Percentiles rank a stretch among this genome's conserved stretches.
These are phyloP conservation scores for Ginglymostoma cirratum DNA, from an alignment of 2,113 vertebrate species.

Conservation along the genomic window DNA sequence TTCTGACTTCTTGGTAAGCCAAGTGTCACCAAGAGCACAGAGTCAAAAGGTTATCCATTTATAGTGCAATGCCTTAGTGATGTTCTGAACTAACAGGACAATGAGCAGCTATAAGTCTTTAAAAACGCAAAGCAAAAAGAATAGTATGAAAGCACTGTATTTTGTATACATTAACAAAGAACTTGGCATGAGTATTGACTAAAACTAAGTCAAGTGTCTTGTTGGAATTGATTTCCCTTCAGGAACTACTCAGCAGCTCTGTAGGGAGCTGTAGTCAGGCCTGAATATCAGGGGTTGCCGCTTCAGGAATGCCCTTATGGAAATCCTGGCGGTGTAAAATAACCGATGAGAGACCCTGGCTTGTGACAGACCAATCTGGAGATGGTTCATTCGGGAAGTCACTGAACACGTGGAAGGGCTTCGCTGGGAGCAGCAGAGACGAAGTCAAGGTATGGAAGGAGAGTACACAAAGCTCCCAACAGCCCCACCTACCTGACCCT, in stretches of 20 bases:
- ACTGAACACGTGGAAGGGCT: too few species aligned
- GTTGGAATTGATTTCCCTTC: not conserved
- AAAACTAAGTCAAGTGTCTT: not conserved
- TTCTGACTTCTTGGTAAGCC: not conserved
- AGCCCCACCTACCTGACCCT: too few species aligned
- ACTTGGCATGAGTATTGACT: not conserved
- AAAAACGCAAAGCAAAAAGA: not conserved
- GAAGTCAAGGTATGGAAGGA: too few species aligned
- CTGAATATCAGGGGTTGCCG: not conserved
- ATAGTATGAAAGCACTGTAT: not conserved
- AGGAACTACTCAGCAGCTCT: not conserved
- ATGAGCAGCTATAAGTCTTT: not conserved
- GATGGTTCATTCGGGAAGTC: too few species aligned
- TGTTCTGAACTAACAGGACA: not conserved
- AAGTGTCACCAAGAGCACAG: not conserved
- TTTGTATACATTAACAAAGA: too few species aligned
- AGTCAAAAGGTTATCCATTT: not conserved
- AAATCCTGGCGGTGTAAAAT: too few species aligned
- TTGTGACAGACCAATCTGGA: too few species aligned
- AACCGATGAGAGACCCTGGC: too few species aligned
- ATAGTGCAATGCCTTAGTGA: not conserved
- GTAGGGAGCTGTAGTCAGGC: not conserved
- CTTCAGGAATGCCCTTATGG: too few species aligned
- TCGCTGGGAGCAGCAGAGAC: too few species aligned
- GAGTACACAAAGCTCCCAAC: too few species aligned